Evolutionary conservation across 2,888 invertebrate species (phyloP), one percentile per base, ranked within the genome.

Genomic region (Lasioglossum figueresi): DNA sequence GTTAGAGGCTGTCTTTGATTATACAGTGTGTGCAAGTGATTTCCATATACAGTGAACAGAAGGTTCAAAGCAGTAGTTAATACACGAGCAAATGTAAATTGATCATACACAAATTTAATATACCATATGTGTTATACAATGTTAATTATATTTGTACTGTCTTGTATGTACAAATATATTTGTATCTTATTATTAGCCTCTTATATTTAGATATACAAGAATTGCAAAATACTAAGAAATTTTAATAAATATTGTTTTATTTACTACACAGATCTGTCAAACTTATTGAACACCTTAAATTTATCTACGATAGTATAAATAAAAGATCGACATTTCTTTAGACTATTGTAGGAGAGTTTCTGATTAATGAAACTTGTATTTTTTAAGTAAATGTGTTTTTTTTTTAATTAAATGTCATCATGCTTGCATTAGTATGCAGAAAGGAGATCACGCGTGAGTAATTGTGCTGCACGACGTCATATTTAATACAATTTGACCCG

Each of bases 61-160:
- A n/a, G 12, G 72, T 80, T 71, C 23, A 27, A 70, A 66, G n/a
- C 77, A 23, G 27, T 34, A 10, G 27, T 4, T 63, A n/a, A 63
- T 48, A 84, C 56, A 63, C 12, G 31, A n/a, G 16, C 70, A 77
- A 59, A 70, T 88, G 81, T 83, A 89, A 56, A 79, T 84, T 79
- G 31, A 78, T 84, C 74, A 79, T 79, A 37, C 72, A 48, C 66
- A 68, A 59, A 40, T 72, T 70, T 68, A 52, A 80, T 43, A 23
- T 19, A 63, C 45, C 56, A 48, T 74, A 73, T 68, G 73, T 31
- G 37, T 71, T 76, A 75, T 48, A 48, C 16, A 66, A 34, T 82
- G 19, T 76, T 83, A 82, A 80, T 85, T 88, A 83, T 68, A 78
- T 84, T 86, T 84, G 45, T 84, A 85, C 75, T 74, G 27, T 5